phyloP scores from a whole-genome alignment of 2,113 vertebrate species.

The Paraplagusia blochii region DNA sequence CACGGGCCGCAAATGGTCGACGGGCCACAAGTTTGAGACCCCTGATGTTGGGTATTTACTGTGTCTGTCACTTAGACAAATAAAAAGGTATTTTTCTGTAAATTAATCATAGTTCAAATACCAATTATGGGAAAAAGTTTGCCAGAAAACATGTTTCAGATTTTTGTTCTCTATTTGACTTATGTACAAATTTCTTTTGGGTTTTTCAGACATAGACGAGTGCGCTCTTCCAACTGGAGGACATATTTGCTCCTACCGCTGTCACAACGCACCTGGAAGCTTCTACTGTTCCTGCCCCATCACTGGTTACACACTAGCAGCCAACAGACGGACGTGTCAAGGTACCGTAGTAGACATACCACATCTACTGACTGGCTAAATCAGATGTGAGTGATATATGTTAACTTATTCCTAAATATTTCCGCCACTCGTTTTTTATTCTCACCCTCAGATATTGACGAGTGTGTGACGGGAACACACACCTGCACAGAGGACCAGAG shows the following conservation, averaged over 20 bases:
- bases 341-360: slow-evolving; percentile 72
- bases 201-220: slow-evolving; percentile 88
- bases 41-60: too few relatives aligned
- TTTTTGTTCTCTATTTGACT: background rate
- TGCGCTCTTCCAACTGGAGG: slow-evolving; percentile 94
- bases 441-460: slow-evolving; percentile 83
- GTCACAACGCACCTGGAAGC: slow-evolving; percentile 88
- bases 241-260: slow-evolving; percentile 91
- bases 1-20: too few relatives aligned
- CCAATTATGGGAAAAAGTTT: too few relatives aligned
- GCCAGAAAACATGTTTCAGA: too few relatives aligned
- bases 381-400: too few relatives aligned
- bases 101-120: too few relatives aligned
- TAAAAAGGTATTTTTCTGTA: too few relatives aligned
- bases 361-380: too few relatives aligned
- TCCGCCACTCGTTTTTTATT: background rate
- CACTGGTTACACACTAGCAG: slow-evolving; percentile 83
- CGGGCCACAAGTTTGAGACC: too few relatives aligned
- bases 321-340: slow-evolving; percentile 94
- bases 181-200: background rate
- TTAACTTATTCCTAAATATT: background rate
- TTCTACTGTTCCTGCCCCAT: slow-evolving; percentile 92
- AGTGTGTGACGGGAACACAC: slow-evolving; percentile 89
- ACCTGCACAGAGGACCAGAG: slow-evolving; percentile 85
- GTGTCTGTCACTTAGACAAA: too few relatives aligned